These are phyloP conservation scores for Anguilla obscura DNA, from an alignment of 2,797 vertebrate genomes.

Conservation along the genomic window DNA sequence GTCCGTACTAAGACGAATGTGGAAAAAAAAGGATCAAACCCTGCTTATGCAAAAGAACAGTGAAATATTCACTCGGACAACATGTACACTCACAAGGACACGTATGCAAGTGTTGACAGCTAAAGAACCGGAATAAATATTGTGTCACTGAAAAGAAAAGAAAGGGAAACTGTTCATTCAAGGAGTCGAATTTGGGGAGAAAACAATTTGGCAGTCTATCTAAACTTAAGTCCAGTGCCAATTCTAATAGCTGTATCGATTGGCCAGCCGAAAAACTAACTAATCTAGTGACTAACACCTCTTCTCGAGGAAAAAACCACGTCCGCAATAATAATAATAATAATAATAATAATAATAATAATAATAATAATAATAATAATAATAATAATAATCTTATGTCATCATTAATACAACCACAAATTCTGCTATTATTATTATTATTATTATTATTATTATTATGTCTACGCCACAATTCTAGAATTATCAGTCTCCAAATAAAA, in stretches of 20 bases:
- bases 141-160: not conserved
- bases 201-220: not conserved
- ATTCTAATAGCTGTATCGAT: not conserved
- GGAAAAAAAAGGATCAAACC: not conserved
- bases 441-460: not conserved
- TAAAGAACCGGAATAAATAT: not conserved
- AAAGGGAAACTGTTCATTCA: not conserved
- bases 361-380: conserved; percentile 9
- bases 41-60: not conserved
- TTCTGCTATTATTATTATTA: not conserved
- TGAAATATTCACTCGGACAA: not conserved
- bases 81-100: not conserved
- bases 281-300: not conserved
- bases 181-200: not conserved
- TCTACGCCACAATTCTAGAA: not conserved
- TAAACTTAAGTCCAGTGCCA: not conserved
- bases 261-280: not conserved
- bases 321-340: not conserved
- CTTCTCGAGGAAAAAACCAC: not conserved
- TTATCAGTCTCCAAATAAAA: conserved; percentile 1
- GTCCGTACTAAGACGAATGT: not conserved
- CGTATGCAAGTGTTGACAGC: not conserved
- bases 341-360: conserved; percentile 19
- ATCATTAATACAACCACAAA: not conserved
- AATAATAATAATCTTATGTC: not conserved